Conservation (phyloP, 2,888 invertebrate species). For the Taenaris catops region DNA sequence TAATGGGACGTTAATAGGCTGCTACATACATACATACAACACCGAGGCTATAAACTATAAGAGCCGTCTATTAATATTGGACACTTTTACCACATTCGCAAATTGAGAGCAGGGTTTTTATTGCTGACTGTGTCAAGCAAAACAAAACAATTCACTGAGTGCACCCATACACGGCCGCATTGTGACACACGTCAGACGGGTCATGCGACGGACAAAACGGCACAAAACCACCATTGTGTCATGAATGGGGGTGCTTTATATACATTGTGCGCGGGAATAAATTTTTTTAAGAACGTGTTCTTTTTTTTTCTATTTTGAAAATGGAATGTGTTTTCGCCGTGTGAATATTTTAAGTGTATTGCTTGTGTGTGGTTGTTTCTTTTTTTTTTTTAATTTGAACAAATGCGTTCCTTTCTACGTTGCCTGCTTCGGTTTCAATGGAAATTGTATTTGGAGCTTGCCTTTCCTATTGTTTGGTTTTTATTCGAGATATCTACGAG, state of each 20-base stretch:
- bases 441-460: constrained; percentile 31
- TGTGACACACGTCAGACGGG: constrained; percentile 52
- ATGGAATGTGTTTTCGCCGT: constrained; percentile 55
- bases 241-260: constrained; percentile 64
- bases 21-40: too few species aligned
- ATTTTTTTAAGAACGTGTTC: constrained; percentile 71
- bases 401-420: constrained; percentile 46
- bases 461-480: too few species aligned
- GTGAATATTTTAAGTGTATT: constrained; percentile 65
- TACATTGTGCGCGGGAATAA: constrained; percentile 59
- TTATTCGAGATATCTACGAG: too few species aligned
- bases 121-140: too few species aligned
- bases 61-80: too few species aligned
- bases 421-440: constrained; percentile 25
- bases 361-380: constrained; percentile 42
- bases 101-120: too few species aligned
- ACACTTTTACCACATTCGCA: too few species aligned
- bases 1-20: background rate
- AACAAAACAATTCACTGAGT: constrained; percentile 72
- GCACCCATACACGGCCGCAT: constrained; percentile 50
- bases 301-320: constrained; percentile 50
- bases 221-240: constrained; percentile 65
- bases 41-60: too few species aligned
- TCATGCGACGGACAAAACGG: constrained; percentile 48
- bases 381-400: constrained; percentile 53